Base-by-base conservation (phyloP, 2,797 vertebrate species). In the Brachymystax lenok region DNA sequence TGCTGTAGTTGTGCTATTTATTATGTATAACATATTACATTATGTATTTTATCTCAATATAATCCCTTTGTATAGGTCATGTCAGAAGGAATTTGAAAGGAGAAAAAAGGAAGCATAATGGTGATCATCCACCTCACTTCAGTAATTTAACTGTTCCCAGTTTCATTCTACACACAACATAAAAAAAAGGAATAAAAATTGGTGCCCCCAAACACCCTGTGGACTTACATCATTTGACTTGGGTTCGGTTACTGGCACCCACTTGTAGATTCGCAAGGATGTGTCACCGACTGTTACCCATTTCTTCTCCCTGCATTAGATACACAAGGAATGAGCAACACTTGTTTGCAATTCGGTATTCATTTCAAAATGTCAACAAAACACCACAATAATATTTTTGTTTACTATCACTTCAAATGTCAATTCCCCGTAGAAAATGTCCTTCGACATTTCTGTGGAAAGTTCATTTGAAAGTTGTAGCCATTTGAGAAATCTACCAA, bases 261-360 rank as follows among this genome's bases (percentile, higher is more conserved):
- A 99, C 92, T 99, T 99, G 95, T 97, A 99, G 96, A 99, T 99
- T 76, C 98, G 94, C 69, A 99, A 95, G 69, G 98, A 99, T 0
- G 98, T 99, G 91, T 99, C 98, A 1, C 98, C 98, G 24, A 99
- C 97, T 0, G 98, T 99, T 92, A 99, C 98, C 98, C 98, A 99
- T 89, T 99, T 99, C 94, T 99, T 99, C 94, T 99, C 98, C 98
- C 98, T 99, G 6, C 56, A 68, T 61, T 1, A 63, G 13, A 46
- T 35, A 35, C 54, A 77, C 17, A 16, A 27, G 3, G 16, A 19
- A 59, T 59, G 17, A 59, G 56, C 19, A 35, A 35, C 24, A 30
- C 1, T 64, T 27, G 63, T 30, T 66, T 14, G 24, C 5, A 28
- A 30, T 30, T 30, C 6, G 21, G 19, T 30, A 30, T 66, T 66